phyloP scores from a whole-genome alignment of 1,140 invertebrate genomes.

The Platyscapa corneri region DNA sequence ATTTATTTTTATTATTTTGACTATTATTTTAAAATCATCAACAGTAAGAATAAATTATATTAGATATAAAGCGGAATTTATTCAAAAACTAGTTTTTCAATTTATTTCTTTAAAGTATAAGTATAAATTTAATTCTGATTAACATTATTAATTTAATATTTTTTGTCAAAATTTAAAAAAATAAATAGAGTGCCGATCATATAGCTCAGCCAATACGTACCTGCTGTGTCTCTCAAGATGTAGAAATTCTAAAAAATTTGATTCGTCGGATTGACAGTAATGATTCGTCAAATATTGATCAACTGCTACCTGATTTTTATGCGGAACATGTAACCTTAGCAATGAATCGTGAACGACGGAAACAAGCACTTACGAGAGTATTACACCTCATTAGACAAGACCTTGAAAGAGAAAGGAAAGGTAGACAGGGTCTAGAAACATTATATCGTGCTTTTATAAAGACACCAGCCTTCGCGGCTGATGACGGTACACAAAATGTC shows the following conservation, averaged over 20 bases:
- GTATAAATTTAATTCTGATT: no score
- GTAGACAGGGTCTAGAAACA: constrained; percentile 90
- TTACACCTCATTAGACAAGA: constrained; percentile 88
- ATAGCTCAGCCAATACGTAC: constrained; percentile 81
- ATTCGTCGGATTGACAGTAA: constrained; percentile 74
- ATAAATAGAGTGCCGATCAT: constrained; percentile 80
- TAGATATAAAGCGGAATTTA: no score
- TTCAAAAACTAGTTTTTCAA: no score
- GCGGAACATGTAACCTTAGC: constrained; percentile 94
- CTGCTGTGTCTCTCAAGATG: constrained; percentile 84
- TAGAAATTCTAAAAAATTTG: constrained; percentile 79
- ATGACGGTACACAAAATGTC: constrained; percentile 94
- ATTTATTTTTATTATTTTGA: no score
- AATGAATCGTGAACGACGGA: constrained; percentile 93
- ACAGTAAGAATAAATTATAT: no score
- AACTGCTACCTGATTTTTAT: constrained; percentile 94
- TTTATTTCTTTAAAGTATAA: no score
- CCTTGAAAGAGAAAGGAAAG: constrained; percentile 88
- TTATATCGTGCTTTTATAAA: constrained; percentile 92
- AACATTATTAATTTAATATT: no score
- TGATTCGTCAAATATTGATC: constrained; percentile 77
- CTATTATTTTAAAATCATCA: no score
- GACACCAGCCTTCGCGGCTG: constrained; percentile 90
- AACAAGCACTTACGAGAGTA: constrained; percentile 86
- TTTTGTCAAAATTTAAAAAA: no score